Evolutionary conservation across 2,888 invertebrate species (phyloP).

Genomic region (Dryomyza anilis): DNA sequence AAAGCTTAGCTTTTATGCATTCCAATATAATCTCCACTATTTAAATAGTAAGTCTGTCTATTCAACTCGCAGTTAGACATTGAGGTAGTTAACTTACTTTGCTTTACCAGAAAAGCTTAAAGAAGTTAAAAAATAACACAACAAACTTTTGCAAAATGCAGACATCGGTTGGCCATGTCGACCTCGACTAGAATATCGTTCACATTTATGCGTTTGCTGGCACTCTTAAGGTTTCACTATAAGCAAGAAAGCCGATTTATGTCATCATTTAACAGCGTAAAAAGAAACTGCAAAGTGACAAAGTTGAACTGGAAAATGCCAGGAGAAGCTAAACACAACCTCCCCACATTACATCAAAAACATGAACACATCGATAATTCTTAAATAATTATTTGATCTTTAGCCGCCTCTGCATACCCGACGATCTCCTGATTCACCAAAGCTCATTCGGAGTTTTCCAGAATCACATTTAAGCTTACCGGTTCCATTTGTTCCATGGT

Average conservation of each 20-base stretch:
- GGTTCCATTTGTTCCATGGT: constrained; percentile 60
- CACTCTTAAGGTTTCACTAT: neutral
- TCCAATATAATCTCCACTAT: too few species aligned
- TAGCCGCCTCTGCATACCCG: neutral
- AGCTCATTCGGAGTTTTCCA: too few species aligned
- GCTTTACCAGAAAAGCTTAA: neutral
- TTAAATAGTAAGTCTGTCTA: too few species aligned
- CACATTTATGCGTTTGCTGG: neutral
- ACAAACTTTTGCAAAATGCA: neutral
- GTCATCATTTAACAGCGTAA: neutral
- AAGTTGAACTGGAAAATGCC: neutral
- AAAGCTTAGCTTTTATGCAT: too few species aligned
- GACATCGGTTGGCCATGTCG: neutral
- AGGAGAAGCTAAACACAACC: too few species aligned
- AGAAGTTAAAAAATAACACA: neutral
- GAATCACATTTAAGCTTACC: too few species aligned
- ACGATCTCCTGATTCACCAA: too few species aligned
- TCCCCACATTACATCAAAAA: too few species aligned
- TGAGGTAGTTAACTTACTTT: too few species aligned
- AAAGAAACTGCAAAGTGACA: neutral
- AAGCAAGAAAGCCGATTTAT: neutral
- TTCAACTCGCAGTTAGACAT: too few species aligned
- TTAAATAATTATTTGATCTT: too few species aligned
- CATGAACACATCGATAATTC: too few species aligned
- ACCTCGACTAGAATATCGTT: neutral